These are phyloP conservation scores for Columba guinea DNA, from an alignment of 2,797 vertebrate genomes.

Conservation along the genomic window DNA sequence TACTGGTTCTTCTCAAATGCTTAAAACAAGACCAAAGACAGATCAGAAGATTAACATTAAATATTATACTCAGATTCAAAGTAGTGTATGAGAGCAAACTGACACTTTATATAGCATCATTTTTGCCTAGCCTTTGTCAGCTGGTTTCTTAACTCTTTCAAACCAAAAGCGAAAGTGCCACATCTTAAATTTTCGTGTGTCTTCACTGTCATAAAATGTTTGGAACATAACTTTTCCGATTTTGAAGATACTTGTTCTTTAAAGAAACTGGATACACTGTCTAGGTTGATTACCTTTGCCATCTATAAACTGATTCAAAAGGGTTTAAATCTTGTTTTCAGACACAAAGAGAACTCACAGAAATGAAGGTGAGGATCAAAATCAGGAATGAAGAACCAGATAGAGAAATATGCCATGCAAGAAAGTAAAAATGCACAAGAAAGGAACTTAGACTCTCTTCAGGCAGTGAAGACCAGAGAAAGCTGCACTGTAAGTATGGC, in stretches of 20 bases:
- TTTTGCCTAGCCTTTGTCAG: background rate
- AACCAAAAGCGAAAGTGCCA: background rate
- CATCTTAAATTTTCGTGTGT: background rate
- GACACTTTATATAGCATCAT: background rate
- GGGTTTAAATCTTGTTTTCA: too few relatives aligned
- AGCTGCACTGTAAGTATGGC: background rate
- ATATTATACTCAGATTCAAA: background rate
- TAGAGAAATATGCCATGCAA: background rate
- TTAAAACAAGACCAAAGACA: background rate
- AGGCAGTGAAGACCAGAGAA: background rate
- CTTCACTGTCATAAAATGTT: background rate
- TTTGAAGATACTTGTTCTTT: background rate
- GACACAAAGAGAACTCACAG: too few relatives aligned
- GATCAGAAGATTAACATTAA: background rate
- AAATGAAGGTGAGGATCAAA: background rate
- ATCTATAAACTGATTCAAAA: background rate
- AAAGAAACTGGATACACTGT: background rate
- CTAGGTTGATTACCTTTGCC: background rate
- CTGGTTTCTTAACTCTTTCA: background rate
- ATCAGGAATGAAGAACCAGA: background rate
- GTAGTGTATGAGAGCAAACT: background rate
- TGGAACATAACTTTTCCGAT: background rate
- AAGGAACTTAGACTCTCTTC: background rate
- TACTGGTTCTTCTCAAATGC: background rate
- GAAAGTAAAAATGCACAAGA: background rate